phyloP scores from a whole-genome alignment of 1,140 invertebrate species.

The Heliconius hewitsoni region DNA sequence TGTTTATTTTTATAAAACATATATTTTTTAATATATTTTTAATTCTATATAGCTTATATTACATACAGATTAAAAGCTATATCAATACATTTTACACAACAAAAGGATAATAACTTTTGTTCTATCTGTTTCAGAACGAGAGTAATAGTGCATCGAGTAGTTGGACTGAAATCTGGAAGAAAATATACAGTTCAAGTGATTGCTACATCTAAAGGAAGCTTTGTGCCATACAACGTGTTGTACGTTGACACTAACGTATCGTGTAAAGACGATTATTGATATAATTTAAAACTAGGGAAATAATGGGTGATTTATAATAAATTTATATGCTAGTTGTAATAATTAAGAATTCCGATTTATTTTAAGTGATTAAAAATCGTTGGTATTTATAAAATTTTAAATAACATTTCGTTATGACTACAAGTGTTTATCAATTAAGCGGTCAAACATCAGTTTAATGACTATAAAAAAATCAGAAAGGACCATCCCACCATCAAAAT shows the following conservation, averaged over 20 bases:
- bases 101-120: neutral
- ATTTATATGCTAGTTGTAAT: neutral
- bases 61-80: too few species aligned
- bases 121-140: conserved; percentile 52
- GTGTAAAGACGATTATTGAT: conserved; percentile 50
- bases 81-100: too few species aligned
- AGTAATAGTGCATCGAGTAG: conserved; percentile 65
- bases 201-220: conserved; percentile 60
- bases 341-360: conserved; percentile 1
- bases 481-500: too few species aligned
- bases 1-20: too few species aligned
- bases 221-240: conserved; percentile 66
- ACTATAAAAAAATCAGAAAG: too few species aligned
- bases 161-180: conserved; percentile 58
- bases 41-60: too few species aligned
- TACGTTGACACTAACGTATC: conserved; percentile 67
- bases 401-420: neutral
- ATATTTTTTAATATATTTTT: too few species aligned
- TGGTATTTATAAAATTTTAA: neutral
- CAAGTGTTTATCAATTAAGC: neutral
- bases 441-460: neutral
- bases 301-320: conserved; percentile 6
- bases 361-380: conserved; percentile 6
- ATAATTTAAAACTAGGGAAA: neutral
- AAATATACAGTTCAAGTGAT: conserved; percentile 72